Conservation (phyloP, 2,797 vertebrate species). For the Helostoma temminkii region DNA sequence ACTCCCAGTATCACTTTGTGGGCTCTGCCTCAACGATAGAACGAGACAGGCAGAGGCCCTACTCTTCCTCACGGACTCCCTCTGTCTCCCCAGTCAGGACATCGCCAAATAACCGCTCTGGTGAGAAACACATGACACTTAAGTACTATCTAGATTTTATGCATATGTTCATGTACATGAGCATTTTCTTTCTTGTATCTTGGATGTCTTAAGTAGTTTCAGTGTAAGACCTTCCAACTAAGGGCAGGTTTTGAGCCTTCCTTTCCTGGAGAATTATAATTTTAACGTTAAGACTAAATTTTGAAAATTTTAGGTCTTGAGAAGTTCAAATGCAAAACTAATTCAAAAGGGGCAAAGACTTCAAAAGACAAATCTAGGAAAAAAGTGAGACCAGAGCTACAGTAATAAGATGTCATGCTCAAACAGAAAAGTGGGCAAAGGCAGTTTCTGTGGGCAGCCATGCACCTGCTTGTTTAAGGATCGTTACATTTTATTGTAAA, state of each 20-base stretch:
- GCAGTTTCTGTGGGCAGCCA: not conserved
- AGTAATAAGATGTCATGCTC: not conserved
- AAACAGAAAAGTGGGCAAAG: not conserved
- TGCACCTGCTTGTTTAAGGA: not conserved
- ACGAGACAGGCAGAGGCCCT: constrained; percentile 96
- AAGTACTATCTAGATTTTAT: not conserved
- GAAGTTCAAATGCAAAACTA: constrained; percentile 23
- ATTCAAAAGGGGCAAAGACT: not conserved
- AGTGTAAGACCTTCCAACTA: not conserved
- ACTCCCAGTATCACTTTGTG: constrained; percentile 99
- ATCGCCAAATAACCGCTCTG: constrained; percentile 98
- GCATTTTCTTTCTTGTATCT: not conserved
- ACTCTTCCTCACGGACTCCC: constrained; percentile 96
- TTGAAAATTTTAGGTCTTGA: not conserved
- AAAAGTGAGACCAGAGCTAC: not conserved
- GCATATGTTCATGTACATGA: not conserved
- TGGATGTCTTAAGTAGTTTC: not conserved
- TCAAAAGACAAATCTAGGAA: not conserved
- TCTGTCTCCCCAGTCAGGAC: constrained; percentile 98
- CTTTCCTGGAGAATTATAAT: not conserved
- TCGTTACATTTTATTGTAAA: not conserved
- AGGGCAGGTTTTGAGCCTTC: not conserved
- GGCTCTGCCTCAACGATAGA: constrained; percentile 99
- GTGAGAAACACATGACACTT: constrained; percentile 78
- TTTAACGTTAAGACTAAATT: not conserved